Evolutionary conservation across 2,113 vertebrate species (phyloP).

Genomic region (Ceyx melanurus): DNA sequence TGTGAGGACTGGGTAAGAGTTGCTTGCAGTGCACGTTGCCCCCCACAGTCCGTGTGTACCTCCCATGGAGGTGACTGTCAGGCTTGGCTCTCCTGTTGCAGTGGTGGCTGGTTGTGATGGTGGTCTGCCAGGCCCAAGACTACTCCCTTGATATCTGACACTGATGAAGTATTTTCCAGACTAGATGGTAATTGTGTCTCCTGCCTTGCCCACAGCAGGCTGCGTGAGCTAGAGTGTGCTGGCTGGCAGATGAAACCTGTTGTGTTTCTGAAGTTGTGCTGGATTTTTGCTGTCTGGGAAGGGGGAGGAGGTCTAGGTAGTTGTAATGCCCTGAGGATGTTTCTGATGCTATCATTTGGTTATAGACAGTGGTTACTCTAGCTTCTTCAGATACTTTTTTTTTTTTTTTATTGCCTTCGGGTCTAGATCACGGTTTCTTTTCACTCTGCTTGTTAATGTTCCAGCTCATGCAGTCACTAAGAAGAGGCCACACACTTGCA

Average conservation of each 20-base stretch:
- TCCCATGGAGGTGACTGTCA: slow-evolving; percentile 42
- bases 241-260: background rate
- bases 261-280: background rate
- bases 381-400: background rate
- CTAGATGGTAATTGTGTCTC: background rate
- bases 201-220: background rate
- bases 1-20: background rate
- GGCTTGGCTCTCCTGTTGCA: background rate
- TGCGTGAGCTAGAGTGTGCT: background rate
- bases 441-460: background rate
- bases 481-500: background rate
- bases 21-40: background rate
- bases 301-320: background rate
- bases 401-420: background rate
- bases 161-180: background rate
- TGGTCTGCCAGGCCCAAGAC: background rate
- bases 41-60: background rate
- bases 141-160: slow-evolving; percentile 8
- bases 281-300: background rate
- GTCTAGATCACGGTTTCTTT: background rate
- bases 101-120: background rate
- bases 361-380: background rate
- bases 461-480: background rate
- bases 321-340: background rate
- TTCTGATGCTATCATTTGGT: background rate